These are phyloP conservation scores for Myotis planiceps DNA, from an alignment of 2,797 vertebrate genomes.

Conservation along the genomic window DNA sequence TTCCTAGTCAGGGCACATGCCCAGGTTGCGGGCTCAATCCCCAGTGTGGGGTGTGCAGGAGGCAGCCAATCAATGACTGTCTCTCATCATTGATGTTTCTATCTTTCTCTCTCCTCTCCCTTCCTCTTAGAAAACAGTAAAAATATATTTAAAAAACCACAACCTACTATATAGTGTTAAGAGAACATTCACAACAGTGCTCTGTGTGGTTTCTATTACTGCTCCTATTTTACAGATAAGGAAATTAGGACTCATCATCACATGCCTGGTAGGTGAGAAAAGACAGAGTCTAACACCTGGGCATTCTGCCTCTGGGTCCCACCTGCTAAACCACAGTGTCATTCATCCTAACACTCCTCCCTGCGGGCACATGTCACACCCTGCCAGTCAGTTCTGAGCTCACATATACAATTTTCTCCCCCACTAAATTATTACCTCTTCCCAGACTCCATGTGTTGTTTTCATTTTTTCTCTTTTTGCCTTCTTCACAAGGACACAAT, in stretches of 20 bases:
- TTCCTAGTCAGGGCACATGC: too few species aligned
- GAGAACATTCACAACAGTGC: not conserved
- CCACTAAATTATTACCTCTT: not conserved
- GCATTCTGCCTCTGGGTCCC: too few species aligned
- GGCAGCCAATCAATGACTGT: too few species aligned
- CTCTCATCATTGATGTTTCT: too few species aligned
- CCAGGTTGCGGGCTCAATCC: too few species aligned
- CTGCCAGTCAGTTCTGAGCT: too few species aligned
- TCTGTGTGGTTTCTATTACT: not conserved
- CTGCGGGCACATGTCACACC: not conserved
- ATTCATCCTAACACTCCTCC: fast-evolving
- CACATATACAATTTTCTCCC: not conserved
- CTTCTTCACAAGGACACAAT: not conserved
- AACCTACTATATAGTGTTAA: fast-evolving
- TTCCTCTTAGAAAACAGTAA: too few species aligned
- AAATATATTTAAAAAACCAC: too few species aligned
- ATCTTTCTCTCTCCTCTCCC: too few species aligned
- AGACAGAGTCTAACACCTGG: not conserved
- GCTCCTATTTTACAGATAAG: not conserved
- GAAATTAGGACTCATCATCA: not conserved
- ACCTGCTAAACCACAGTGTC: fast-evolving
- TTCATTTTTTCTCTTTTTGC: not conserved
- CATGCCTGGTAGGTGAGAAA: not conserved
- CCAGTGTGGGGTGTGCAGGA: too few species aligned
- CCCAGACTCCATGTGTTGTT: not conserved